Conservation (phyloP, 2,113 vertebrate species). For the Tetrax tetrax region DNA sequence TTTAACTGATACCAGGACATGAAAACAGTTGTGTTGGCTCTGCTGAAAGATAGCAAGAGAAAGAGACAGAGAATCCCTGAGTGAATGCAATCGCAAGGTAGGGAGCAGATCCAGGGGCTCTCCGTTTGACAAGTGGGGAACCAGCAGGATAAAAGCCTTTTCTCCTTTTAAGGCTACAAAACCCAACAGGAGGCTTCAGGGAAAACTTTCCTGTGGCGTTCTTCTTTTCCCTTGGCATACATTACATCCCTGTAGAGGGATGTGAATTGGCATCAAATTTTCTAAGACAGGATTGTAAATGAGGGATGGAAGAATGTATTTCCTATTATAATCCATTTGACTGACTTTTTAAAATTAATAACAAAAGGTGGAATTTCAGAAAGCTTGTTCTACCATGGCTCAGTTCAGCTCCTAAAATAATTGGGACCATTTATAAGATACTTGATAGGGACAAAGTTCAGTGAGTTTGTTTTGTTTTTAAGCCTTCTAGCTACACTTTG, state of each 20-base stretch:
- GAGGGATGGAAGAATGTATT: not conserved
- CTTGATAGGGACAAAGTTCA: not conserved
- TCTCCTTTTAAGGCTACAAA: not conserved
- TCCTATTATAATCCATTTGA: not conserved
- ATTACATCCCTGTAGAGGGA: not conserved
- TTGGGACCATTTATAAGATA: not conserved
- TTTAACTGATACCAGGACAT: not conserved
- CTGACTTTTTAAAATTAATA: constrained; percentile 5
- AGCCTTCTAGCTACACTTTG: not conserved
- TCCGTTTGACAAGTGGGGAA: not conserved
- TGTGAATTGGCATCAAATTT: not conserved
- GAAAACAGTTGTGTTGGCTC: not conserved
- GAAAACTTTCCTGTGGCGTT: not conserved
- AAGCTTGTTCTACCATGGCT: not conserved
- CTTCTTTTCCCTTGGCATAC: not conserved
- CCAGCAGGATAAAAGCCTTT: not conserved
- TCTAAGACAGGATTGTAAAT: not conserved
- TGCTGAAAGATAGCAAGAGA: not conserved
- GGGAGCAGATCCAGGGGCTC: not conserved
- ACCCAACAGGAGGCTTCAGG: not conserved
- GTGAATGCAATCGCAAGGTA: not conserved
- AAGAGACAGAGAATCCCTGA: not conserved
- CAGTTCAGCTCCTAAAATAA: not conserved
- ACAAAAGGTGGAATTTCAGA: not conserved
- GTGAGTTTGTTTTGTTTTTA: not conserved